Percentiles rank a stretch among this genome's conserved stretches.
Evolutionary conservation across 2,113 vertebrate genomes (phyloP).

Genomic region (Talpa occidentalis): DNA sequence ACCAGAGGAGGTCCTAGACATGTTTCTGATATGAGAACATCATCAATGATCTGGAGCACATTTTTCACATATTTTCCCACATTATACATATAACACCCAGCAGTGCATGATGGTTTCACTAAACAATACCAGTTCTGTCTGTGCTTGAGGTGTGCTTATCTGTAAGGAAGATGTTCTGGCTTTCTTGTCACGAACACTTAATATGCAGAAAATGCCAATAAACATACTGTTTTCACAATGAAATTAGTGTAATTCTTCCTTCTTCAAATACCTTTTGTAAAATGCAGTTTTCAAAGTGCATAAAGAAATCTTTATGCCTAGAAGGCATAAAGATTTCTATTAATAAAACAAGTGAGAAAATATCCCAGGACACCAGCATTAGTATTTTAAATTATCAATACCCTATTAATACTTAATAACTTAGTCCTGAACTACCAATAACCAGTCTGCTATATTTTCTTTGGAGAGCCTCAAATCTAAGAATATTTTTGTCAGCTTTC

Average conservation of each 20-base stretch:
- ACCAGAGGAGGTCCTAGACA: no score
- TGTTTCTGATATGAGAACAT: neutral
- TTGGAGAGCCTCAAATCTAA: neutral
- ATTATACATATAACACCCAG: neutral
- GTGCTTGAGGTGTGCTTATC: neutral
- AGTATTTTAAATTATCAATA: neutral
- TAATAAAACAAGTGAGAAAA: neutral
- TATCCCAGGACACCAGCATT: neutral
- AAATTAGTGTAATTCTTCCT: neutral
- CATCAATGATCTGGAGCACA: neutral
- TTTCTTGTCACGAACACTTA: neutral
- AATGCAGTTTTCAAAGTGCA: neutral
- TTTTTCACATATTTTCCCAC: neutral
- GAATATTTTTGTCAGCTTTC: neutral
- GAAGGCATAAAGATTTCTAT: neutral
- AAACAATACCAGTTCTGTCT: neutral
- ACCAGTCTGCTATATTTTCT: neutral
- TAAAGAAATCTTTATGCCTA: no score
- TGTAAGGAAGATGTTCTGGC: neutral
- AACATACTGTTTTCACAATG: neutral
- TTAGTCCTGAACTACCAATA: neutral
- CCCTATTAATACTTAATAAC: neutral
- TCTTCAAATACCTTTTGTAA: neutral
- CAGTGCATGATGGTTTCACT: neutral
- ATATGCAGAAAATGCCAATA: neutral